Evolutionary conservation across 2,888 invertebrate genomes (phyloP).

Genomic region (Achlya flavicornis): DNA sequence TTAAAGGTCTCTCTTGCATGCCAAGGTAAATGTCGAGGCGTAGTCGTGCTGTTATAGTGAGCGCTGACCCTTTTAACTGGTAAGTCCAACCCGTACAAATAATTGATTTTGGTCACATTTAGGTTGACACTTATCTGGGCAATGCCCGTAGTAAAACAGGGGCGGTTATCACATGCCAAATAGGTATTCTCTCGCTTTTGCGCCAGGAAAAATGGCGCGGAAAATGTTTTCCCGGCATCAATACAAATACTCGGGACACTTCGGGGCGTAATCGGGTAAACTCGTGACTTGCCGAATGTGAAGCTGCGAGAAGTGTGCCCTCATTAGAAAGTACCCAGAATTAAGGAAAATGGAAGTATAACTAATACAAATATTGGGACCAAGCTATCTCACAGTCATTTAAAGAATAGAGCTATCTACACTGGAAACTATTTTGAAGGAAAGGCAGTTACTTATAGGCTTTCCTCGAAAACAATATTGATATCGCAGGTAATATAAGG

Average conservation of each 20-base stretch:
- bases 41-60: no score
- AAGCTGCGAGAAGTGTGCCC: slow-evolving; percentile 64
- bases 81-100: neutral
- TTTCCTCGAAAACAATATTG: no score
- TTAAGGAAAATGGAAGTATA: slow-evolving; percentile 10
- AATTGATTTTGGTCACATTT: no score
- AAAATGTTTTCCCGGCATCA: slow-evolving; percentile 77
- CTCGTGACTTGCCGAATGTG: slow-evolving; percentile 54
- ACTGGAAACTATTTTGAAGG: neutral
- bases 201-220: slow-evolving; percentile 76
- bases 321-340: slow-evolving; percentile 10
- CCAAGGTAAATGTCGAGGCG: no score
- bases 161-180: slow-evolving; percentile 55
- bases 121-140: slow-evolving; percentile 33
- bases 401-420: neutral
- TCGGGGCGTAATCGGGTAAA: slow-evolving; percentile 57
- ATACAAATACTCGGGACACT: slow-evolving; percentile 59
- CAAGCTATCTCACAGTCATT: no score
- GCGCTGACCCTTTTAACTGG: no score
- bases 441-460: neutral
- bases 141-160: slow-evolving; percentile 27
- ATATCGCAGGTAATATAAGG: no score
- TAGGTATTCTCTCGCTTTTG: slow-evolving; percentile 43
- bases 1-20: no score
- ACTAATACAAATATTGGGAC: neutral